Evolutionary conservation across 2,797 vertebrate species (phyloP).

Genomic region (Ceryle rudis): DNA sequence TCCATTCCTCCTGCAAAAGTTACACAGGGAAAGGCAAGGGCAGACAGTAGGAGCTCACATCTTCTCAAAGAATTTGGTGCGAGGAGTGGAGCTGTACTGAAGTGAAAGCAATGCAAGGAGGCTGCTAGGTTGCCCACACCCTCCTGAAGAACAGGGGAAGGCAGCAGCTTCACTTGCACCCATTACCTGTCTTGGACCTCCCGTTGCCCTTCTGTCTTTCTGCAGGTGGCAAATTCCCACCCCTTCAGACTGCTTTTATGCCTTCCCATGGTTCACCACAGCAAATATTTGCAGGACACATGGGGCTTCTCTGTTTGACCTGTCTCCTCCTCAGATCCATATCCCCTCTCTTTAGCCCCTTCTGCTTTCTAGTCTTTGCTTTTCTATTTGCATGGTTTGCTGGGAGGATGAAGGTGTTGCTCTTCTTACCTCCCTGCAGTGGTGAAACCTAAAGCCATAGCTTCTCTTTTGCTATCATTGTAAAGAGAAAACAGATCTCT

Average conservation of each 20-base stretch:
- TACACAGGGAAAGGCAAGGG: not conserved
- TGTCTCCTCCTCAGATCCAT: not conserved
- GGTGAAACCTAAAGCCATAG: not conserved
- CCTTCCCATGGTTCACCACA: not conserved
- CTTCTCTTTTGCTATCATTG: not conserved
- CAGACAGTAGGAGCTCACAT: not conserved
- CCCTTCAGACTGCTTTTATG: not conserved
- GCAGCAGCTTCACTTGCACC: not conserved
- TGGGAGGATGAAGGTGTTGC: not conserved
- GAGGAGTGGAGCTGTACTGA: not conserved
- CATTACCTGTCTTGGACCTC: not conserved
- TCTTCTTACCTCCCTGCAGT: not conserved
- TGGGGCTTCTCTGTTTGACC: not conserved
- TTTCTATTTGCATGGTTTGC: not conserved
- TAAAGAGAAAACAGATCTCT: not conserved
- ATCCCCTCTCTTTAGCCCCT: not conserved
- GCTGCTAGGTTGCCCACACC: not conserved
- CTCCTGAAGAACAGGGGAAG: not conserved
- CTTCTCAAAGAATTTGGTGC: not conserved
- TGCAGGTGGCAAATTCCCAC: not conserved
- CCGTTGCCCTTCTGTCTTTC: not conserved
- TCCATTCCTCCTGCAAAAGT: not conserved
- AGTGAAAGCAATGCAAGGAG: not conserved
- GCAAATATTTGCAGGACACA: not conserved
- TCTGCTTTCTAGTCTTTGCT: not conserved